Evolutionary conservation across 2,888 invertebrate species (phyloP), one percentile per base, ranked within the genome.

Genomic region (Daptonema setosum): DNA sequence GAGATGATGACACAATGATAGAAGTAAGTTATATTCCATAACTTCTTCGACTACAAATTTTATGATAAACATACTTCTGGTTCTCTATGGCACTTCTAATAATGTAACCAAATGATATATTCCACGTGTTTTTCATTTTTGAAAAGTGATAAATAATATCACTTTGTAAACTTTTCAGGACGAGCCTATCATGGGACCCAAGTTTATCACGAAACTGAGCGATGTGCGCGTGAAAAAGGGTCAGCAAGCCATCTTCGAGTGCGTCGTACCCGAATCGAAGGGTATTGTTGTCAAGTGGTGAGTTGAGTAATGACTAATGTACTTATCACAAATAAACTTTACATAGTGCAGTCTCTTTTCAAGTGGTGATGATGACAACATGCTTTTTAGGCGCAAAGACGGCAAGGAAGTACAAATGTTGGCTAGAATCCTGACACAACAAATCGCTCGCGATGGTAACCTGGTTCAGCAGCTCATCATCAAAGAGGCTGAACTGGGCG

Each of bases 401-500:
- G 83, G 81, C 48, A 78, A 82, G 64, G 81, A 80, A 57, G 60
- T 71, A 48, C 67, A 70, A 55, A 60, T 69, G 56, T 65, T 70
- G 48, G 69, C 69, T 11, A 58, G 69, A 55, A 69, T 69, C 56
- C 62, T 67, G 14, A 69, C 70, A n/a, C 62, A 64, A 55, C 60
- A 61, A 3, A 55, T 63, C 43, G 62, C 65, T 22, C 64, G 64
- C 57, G 45, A 59, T n/a, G 45, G 35, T 26, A 30, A 29, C 29
- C 29, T 41, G 22, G 54, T 28, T 24, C 57, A 28, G 52, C 25
- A 43, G 20, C 75, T 90, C 54, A 75, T 79, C 14, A 79, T 90
- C 60, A 81, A 81, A 65, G 78, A 80, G 29, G 79, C 83, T 0
- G 76, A 78, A 28, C 72, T 82, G 28, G 78, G 79, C 1, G 87